Evolutionary conservation across 2,888 invertebrate genomes (phyloP).

Genomic region (Encarsia formosa): DNA sequence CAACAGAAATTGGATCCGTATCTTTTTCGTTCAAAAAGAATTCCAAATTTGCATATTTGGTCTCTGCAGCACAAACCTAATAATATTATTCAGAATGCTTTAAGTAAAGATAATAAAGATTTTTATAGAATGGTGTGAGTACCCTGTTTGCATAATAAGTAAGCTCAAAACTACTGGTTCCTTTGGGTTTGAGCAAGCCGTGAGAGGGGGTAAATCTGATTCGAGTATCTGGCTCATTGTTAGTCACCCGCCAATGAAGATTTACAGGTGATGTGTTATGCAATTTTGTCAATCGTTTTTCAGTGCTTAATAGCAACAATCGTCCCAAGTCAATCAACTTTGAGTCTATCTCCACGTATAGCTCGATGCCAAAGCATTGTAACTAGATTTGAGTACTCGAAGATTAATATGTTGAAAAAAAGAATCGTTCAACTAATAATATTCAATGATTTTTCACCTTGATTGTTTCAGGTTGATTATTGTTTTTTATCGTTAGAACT

Average conservation of each 20-base stretch:
- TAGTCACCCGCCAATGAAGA: constrained; percentile 57
- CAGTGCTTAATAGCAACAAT: constrained; percentile 54
- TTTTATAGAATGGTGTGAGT: neutral
- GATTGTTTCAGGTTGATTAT: constrained; percentile 57
- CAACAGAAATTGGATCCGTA: constrained; percentile 52
- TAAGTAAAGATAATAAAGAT: neutral
- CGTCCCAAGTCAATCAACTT: constrained; percentile 55
- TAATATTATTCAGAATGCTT: neutral
- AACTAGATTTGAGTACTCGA: too few species aligned
- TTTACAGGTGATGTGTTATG: constrained; percentile 58
- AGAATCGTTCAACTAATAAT: neutral
- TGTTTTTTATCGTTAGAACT: constrained; percentile 54
- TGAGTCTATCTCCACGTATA: constrained; percentile 52
- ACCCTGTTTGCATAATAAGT: constrained; percentile 34
- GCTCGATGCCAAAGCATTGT: constrained; percentile 54
- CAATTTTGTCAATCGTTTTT: constrained; percentile 54
- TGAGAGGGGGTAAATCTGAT: constrained; percentile 33
- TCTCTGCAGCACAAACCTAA: constrained; percentile 10
- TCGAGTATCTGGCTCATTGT: constrained; percentile 47
- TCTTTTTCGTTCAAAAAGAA: constrained; percentile 52
- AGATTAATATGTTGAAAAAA: neutral
- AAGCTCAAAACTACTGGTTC: constrained; percentile 31
- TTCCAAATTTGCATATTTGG: constrained; percentile 27
- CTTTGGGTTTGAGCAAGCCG: constrained; percentile 30
- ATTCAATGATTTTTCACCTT: constrained; percentile 29